These are phyloP conservation scores for Pyrrhia umbra DNA, from an alignment of 2,888 invertebrate genomes.

Conservation along the genomic window DNA sequence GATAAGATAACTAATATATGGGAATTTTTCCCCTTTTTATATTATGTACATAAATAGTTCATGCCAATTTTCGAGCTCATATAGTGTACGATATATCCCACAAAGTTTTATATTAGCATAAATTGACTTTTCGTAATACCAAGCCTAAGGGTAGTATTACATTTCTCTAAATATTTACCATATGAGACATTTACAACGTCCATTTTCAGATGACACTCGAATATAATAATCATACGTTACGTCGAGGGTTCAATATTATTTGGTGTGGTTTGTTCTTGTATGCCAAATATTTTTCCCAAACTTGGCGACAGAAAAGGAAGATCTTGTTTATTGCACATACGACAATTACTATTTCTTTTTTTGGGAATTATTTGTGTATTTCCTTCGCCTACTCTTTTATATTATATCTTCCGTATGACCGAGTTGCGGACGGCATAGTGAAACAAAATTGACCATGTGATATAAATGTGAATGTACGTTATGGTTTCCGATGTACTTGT, in stretches of 20 bases:
- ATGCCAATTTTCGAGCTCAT: slow-evolving; percentile 64
- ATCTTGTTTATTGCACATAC: slow-evolving; percentile 65
- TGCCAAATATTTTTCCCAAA: slow-evolving; percentile 66
- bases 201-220: slow-evolving; percentile 50
- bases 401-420: slow-evolving; percentile 38
- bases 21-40: slow-evolving; percentile 37
- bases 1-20: slow-evolving; percentile 36
- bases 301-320: slow-evolving; percentile 58
- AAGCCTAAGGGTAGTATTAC: slow-evolving; percentile 69
- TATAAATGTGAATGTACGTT: slow-evolving; percentile 9
- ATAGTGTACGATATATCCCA: slow-evolving; percentile 66
- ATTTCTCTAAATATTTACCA: slow-evolving; percentile 74
- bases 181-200: slow-evolving; percentile 56
- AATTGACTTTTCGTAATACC: slow-evolving; percentile 75
- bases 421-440: not conserved
- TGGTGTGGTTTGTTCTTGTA: slow-evolving; percentile 52
- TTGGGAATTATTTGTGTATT: slow-evolving; percentile 46
- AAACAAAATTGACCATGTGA: slow-evolving; percentile 14
- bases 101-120: slow-evolving; percentile 72
- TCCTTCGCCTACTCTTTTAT: slow-evolving; percentile 31
- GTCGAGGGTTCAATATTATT: slow-evolving; percentile 30
- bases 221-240: not conserved
- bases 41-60: slow-evolving; percentile 45
- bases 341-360: slow-evolving; percentile 49
- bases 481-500: not conserved